phyloP scores from a whole-genome alignment of 2,113 vertebrate species.

The Meleagris gallopavo region DNA sequence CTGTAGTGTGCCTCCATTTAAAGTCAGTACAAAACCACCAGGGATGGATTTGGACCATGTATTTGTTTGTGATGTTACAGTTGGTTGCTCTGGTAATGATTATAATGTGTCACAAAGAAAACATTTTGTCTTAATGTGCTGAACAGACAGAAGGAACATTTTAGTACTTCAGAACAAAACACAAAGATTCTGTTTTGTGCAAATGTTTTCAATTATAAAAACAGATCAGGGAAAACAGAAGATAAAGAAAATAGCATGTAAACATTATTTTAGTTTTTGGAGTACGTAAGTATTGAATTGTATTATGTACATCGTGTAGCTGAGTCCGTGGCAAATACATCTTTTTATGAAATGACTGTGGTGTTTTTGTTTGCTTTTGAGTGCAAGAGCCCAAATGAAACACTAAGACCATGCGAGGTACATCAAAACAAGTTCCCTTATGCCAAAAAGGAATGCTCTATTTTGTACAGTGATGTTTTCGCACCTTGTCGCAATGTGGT shows the following conservation, averaged over 20 bases:
- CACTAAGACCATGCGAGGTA: conserved; percentile 91
- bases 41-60: conserved; percentile 19
- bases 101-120: conserved; percentile 63
- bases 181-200: conserved; percentile 15
- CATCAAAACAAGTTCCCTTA: conserved; percentile 96
- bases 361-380: conserved; percentile 64
- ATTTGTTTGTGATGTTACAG: conserved; percentile 62
- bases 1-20: conserved; percentile 41
- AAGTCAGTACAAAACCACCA: conserved; percentile 50
- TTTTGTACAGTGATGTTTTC: conserved; percentile 96
- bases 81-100: conserved; percentile 72
- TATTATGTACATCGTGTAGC: background rate
- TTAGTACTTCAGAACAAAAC: conserved; percentile 48
- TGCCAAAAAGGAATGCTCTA: conserved; percentile 95
- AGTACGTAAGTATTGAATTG: background rate
- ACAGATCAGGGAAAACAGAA: background rate
- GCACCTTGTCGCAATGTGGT: conserved; percentile 97
- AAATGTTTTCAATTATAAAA: conserved; percentile 26
- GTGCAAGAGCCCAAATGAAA: conserved; percentile 90
- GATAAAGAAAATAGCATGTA: background rate
- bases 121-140: conserved; percentile 45
- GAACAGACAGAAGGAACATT: conserved; percentile 43
- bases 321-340: background rate
- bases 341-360: background rate
- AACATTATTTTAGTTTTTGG: background rate